Conservation (phyloP, 2,888 invertebrate genomes). For the Melolontha melolontha region DNA sequence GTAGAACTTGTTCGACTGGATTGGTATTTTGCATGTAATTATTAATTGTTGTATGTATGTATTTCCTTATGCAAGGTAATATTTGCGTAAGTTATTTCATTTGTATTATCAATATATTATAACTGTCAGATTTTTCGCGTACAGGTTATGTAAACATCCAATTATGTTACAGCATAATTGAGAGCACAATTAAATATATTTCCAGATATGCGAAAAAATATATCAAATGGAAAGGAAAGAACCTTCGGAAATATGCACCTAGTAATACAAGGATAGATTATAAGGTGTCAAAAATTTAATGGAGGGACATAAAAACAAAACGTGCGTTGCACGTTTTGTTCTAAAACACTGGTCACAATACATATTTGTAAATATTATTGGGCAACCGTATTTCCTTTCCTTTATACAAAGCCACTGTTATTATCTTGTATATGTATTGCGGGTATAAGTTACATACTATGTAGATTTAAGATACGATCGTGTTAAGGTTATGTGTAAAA, state of each 20-base stretch:
- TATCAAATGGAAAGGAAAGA: conserved; percentile 7
- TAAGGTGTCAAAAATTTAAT: conserved; percentile 19
- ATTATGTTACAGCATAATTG: conserved; percentile 15
- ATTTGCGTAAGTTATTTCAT: too few species aligned
- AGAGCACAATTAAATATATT: not conserved
- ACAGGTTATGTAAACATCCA: conserved; percentile 21
- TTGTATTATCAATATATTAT: conserved; percentile 1
- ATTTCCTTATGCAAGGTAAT: too few species aligned
- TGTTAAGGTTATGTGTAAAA: conserved; percentile 4
- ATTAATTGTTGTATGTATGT: not conserved
- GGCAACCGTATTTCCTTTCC: conserved; percentile 33
- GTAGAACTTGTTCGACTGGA: too few species aligned
- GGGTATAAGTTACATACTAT: conserved; percentile 2
- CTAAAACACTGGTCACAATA: conserved; percentile 30
- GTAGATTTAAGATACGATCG: conserved; percentile 13
- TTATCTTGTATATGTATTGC: conserved; percentile 24
- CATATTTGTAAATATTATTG: conserved; percentile 35
- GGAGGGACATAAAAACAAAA: conserved; percentile 11
- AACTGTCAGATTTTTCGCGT: conserved; percentile 26
- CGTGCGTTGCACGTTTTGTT: conserved; percentile 26
- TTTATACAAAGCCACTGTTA: conserved; percentile 25
- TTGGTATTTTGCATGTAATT: not conserved
- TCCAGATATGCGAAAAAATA: conserved; percentile 6
- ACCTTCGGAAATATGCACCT: conserved; percentile 22
- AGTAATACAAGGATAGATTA: conserved; percentile 21